Evolutionary conservation across 2,113 vertebrate genomes (phyloP), one percentile per base, ranked within the genome.

Genomic region (Petromus typicus): DNA sequence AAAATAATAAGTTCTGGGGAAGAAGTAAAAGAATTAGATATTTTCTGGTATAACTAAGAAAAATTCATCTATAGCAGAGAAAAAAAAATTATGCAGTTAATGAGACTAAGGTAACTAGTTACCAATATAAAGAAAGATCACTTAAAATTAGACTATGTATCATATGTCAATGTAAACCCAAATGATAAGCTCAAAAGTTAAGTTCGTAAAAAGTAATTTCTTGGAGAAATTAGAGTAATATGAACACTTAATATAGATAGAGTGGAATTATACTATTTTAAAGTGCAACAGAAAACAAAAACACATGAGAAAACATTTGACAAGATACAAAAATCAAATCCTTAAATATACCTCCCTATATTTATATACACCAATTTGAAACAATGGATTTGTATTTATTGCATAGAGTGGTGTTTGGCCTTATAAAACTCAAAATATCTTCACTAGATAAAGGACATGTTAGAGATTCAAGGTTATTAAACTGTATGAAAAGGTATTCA

Each of bases 141-240:
- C n/a, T n/a, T n/a, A n/a, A n/a, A n/a, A n/a, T n/a, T n/a, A n/a
- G n/a, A n/a, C n/a, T n/a, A n/a, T n/a, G n/a, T n/a, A n/a, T n/a
- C n/a, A n/a, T n/a, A n/a, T n/a, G n/a, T n/a, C n/a, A n/a, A n/a
- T n/a, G n/a, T n/a, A n/a, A n/a, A n/a, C n/a, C n/a, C n/a, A n/a
- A n/a, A n/a, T n/a, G n/a, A n/a, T n/a, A n/a, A n/a, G n/a, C n/a
- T n/a, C n/a, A n/a, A n/a, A n/a, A n/a, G n/a, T n/a, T n/a, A n/a
- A n/a, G n/a, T n/a, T n/a, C n/a, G n/a, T n/a, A 7, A 63, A 83
- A 96, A 45, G 45, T 43, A 17, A 75, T 18, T 83, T 40, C 18
- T 86, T 86, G 27, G 67, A 51, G 64, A 96, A 92, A 69, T 86
- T 25, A 84, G 54, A 92, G 79, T 93, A 85, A 91, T 86, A 82